These are phyloP conservation scores for Altica lythri DNA, from an alignment of 2,888 invertebrate genomes.

Conservation along the genomic window DNA sequence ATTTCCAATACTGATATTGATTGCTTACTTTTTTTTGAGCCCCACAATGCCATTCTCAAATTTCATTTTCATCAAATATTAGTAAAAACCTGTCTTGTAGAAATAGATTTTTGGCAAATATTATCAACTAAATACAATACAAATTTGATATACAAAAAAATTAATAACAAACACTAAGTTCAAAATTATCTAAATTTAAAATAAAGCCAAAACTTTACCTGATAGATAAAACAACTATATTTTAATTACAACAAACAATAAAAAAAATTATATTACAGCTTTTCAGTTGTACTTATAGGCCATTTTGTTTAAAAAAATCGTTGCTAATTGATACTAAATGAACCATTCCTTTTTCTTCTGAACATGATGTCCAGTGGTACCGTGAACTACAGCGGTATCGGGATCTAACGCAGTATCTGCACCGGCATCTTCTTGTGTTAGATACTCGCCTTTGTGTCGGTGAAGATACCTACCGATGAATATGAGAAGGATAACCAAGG, in stretches of 20 bases:
- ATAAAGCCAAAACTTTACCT: constrained; percentile 1
- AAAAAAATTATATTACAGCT: constrained; percentile 17
- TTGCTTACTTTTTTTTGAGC: neutral
- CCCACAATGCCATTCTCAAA: neutral
- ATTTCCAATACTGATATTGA: neutral
- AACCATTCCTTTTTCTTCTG: constrained; percentile 93
- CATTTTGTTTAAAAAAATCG: constrained; percentile 14
- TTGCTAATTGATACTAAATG: constrained; percentile 64
- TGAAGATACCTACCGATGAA: constrained; percentile 84
- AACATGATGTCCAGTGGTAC: constrained; percentile 89
- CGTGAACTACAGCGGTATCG: constrained; percentile 91
- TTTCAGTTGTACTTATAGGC: constrained; percentile 23
- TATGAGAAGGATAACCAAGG: constrained; percentile 78
- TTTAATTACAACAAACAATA: constrained; percentile 1
- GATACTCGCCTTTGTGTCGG: constrained; percentile 92
- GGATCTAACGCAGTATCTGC: constrained; percentile 90
- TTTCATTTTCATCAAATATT: neutral
- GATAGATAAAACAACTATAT: neutral
- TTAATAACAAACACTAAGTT: too few relatives aligned
- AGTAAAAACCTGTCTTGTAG: neutral
- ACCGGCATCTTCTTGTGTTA: constrained; percentile 95
- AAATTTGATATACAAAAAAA: too few relatives aligned
- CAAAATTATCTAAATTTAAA: too few relatives aligned
- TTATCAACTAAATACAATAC: too few relatives aligned
- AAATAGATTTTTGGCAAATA: too few relatives aligned